These are phyloP conservation scores for Chrysochloris asiatica DNA, from an alignment of 2,113 vertebrate genomes.

Conservation along the genomic window DNA sequence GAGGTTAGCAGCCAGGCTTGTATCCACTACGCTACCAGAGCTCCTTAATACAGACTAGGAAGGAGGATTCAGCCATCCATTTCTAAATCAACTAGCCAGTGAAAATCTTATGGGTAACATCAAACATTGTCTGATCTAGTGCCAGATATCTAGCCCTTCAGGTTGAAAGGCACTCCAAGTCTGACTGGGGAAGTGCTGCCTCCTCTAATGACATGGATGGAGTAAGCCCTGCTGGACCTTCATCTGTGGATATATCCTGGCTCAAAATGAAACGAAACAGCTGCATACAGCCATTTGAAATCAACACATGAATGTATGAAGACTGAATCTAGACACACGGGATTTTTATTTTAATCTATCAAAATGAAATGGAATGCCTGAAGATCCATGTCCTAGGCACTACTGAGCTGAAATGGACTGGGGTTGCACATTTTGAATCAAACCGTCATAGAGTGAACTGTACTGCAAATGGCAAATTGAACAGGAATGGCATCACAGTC, in stretches of 20 bases:
- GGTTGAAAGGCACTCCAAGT: no score
- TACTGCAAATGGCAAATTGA: background rate
- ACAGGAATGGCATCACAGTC: background rate
- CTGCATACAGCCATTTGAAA: background rate
- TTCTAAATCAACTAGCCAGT: background rate
- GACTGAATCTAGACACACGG: background rate
- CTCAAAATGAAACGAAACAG: background rate
- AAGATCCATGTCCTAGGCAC: background rate
- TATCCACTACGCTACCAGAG: no score
- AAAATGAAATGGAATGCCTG: background rate
- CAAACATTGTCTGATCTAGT: no score
- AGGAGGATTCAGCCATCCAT: background rate
- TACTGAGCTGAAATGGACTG: background rate
- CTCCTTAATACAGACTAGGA: no score
- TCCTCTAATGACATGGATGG: background rate
- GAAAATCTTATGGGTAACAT: background rate
- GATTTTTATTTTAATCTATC: no score
- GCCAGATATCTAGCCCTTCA: no score
- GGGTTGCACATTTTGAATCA: background rate
- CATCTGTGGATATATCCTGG: background rate
- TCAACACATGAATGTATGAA: background rate
- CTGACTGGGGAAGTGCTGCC: no score
- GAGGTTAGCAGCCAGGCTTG: no score
- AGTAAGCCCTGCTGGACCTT: background rate
- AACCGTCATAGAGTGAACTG: background rate